Percentiles rank a stretch among this genome's conserved stretches.
Evolutionary conservation across 2,888 invertebrate genomes (phyloP).

Genomic region (Pollenia amentaria): DNA sequence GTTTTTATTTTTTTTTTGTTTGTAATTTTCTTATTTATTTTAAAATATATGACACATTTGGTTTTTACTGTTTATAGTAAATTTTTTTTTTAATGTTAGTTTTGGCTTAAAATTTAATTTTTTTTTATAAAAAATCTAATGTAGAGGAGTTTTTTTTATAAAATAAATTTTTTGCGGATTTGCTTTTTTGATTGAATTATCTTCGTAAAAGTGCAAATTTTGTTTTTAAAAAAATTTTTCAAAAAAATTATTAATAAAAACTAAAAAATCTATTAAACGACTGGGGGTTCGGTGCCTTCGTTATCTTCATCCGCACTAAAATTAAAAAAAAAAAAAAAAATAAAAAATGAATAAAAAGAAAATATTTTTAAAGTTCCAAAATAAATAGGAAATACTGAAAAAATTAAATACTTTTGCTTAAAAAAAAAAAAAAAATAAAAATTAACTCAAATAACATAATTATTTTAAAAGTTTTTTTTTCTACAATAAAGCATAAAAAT

Average conservation of each 20-base stretch:
- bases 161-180: conserved; percentile 25
- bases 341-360: conserved; percentile 61
- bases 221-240: conserved; percentile 57
- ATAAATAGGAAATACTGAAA: conserved; percentile 58
- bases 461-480: too few species aligned
- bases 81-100: conserved; percentile 68
- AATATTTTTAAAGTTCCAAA: conserved; percentile 45
- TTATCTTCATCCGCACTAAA: conserved; percentile 79
- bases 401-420: neutral
- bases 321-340: conserved; percentile 61
- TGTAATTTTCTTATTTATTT: conserved; percentile 62
- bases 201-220: conserved; percentile 59
- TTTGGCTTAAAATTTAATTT: conserved; percentile 74
- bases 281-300: conserved; percentile 84
- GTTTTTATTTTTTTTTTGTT: conserved; percentile 21
- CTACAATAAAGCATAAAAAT: neutral
- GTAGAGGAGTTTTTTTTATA: conserved; percentile 44
- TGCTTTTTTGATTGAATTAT: conserved; percentile 32
- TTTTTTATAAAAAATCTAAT: conserved; percentile 72
- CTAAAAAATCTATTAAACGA: conserved; percentile 80
- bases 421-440: too few species aligned
- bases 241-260: conserved; percentile 67
- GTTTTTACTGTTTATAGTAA: conserved; percentile 58
- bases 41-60: conserved; percentile 73
- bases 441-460: too few species aligned